Evolutionary conservation across 2,113 vertebrate genomes (phyloP), one percentile per base, ranked within the genome.

Genomic region (Bufo bufo): DNA sequence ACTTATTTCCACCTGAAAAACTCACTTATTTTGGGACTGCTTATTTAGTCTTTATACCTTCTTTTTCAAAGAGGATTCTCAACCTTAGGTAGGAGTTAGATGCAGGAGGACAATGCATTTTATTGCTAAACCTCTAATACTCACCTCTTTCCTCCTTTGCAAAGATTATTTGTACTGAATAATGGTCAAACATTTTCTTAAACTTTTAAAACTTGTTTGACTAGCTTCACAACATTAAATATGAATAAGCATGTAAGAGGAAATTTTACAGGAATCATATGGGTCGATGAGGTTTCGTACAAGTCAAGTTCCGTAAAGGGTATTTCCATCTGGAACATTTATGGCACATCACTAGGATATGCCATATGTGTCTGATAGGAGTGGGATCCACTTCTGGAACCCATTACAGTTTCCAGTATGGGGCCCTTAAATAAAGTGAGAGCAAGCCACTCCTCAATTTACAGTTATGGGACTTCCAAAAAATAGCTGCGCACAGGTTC

Each of bases 1-100:
- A 71, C 82, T 84, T 54, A 71, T 69, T 69, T 69, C 59, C 33
- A 52, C 20, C 8, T 8, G 17, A 49, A 83, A 83, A 82, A 83
- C 20, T 3, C 45, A 69, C 81, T 52, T 69, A 83, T 83, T 83
- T 83, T 13, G 2, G 12, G n/a, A 49, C 61, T 23, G 20, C 47
- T 66, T 69, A 83, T 66, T 69, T 71, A 69, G 49, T 54, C 19
- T 33, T 5, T 54, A 71, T 71, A 56, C 14, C 82, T 33, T 66
- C 19, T 43, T 49, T 47, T 71, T 7, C 65, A 17, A 71, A 83
- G 63, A 66, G 7, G 52, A 20, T 52, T 65, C 43, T 49, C 43
- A 65, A 33, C 47, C 16, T 50, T 69, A 69, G 43, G 81, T 12
- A 23, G 45, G 12, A 14, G n/a, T 11, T 49, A 69, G 49, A 71